Base-by-base conservation (phyloP, 2,113 vertebrate species). In the Cranoglanis bouderius region DNA sequence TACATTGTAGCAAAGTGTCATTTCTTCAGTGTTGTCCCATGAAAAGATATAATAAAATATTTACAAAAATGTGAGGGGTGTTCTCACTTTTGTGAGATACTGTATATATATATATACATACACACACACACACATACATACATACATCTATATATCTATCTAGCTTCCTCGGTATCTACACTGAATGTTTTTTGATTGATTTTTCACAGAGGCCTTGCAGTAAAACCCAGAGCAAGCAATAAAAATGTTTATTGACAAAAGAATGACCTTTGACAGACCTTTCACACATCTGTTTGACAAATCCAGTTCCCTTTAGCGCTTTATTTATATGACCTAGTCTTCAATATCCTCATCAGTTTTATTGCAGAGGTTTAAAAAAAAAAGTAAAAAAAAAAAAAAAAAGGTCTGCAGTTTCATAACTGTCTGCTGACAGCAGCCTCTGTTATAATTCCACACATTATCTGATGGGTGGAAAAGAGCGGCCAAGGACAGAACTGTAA, bases 401-500 rank as follows among this genome's bases (percentile, higher is more conserved):
- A 88, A 43, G 55, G 67, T 46, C 40, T 77, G 40, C 55, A 26
- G 82, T 88, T 88, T 88, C 87, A 84, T 88, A 84, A 88, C 40
- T 67, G 55, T 85, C 72, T 85, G 43, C 88, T 80, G 57, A 85
- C 53, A 51, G n/a, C 13, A 59, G 51, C 74, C 32, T 63, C 18
- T 35, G 29, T 61, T 85, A 53, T 65, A 77, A 88, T 67, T 85
- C 88, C 72, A 88, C 24, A 35, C 65, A 67, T 88, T 88, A 88
- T 88, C 82, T 61, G 70, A 72, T 84, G 87, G 67, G 72, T 78
- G 88, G 59, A 43, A 57, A 85, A 51, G 24, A 6, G 10, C 35
- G 29, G 70, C 67, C 38, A 51, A 65, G 82, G 70, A 88, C 88
- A 88, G 57, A 53, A 88, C 82, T 80, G 72, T n/a, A 55, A 78